Evolutionary conservation across 2,113 vertebrate genomes (phyloP).

Genomic region (Rhinopithecus roxellana): DNA sequence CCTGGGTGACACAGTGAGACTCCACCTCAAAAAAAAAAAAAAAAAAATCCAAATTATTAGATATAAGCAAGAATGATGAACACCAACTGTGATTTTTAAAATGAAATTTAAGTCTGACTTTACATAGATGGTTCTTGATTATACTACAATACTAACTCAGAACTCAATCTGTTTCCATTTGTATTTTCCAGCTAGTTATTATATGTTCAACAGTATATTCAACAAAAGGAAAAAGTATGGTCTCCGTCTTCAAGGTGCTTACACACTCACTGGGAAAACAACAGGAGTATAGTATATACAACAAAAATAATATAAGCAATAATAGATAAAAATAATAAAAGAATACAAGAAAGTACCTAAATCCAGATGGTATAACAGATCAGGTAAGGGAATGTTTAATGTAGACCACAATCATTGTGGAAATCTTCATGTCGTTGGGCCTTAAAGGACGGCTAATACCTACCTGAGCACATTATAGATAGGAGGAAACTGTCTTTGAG

Average conservation of each 20-base stretch:
- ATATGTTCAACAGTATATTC: background rate
- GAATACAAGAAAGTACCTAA: background rate
- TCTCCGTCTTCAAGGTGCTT: background rate
- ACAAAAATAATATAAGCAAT: background rate
- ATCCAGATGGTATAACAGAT: background rate
- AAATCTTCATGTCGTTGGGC: background rate
- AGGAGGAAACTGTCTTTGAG: background rate
- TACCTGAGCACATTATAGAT: background rate
- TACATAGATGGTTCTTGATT: constrained; percentile 20
- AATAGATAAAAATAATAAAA: background rate
- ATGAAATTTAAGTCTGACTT: constrained; percentile 5
- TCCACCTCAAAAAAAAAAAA: background rate
- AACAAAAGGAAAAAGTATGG: background rate
- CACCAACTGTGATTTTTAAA: constrained; percentile 4
- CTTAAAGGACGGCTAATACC: background rate
- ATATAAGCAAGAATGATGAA: constrained; percentile 32
- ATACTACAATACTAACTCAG: constrained; percentile 27
- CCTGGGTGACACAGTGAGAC: too few species aligned
- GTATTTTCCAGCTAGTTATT: background rate
- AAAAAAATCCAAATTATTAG: constrained; percentile 27
- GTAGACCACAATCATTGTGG: background rate
- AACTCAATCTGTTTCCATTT: background rate
- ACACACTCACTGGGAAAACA: background rate
- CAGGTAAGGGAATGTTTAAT: background rate
- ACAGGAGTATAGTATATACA: background rate